Evolutionary conservation across 64 coral and sea anemone species (phyloP).

Genomic region (Montipora capricornis): DNA sequence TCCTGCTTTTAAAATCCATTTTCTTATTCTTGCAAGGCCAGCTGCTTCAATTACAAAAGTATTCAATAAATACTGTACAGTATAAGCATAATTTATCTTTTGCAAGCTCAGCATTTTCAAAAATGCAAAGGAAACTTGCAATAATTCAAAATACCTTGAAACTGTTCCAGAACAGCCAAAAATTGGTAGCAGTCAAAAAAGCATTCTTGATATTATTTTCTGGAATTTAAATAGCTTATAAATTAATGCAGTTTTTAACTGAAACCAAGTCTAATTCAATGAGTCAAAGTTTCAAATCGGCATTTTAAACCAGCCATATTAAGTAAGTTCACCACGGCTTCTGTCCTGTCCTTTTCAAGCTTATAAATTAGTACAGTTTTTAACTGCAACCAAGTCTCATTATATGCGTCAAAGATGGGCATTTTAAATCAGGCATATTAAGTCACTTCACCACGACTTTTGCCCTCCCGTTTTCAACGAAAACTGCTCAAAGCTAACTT

Average conservation of each 20-base stretch:
- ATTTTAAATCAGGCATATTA: neutral
- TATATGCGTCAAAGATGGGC: neutral
- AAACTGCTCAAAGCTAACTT: slow-evolving; percentile 66
- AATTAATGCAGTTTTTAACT: neutral
- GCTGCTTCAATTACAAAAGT: neutral
- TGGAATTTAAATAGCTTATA: slow-evolving; percentile 22
- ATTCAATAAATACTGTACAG: neutral
- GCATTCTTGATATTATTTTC: neutral
- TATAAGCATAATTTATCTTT: neutral
- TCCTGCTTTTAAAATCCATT: neutral
- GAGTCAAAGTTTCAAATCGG: no score
- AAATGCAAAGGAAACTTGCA: slow-evolving; percentile 22
- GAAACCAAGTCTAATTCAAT: neutral
- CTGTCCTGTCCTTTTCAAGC: neutral
- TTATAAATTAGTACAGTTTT: neutral
- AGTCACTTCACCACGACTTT: no score
- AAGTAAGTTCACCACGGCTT: no score
- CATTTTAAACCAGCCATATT: no score
- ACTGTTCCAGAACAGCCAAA: slow-evolving; percentile 7
- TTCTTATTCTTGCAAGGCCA: slow-evolving; percentile 9
- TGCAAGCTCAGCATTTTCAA: neutral
- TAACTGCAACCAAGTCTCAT: no score
- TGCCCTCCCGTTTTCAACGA: neutral
- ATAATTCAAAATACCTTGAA: neutral
- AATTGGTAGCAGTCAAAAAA: neutral